phyloP scores from a whole-genome alignment of 2,888 invertebrate species.

The Yponomeuta evonymella region DNA sequence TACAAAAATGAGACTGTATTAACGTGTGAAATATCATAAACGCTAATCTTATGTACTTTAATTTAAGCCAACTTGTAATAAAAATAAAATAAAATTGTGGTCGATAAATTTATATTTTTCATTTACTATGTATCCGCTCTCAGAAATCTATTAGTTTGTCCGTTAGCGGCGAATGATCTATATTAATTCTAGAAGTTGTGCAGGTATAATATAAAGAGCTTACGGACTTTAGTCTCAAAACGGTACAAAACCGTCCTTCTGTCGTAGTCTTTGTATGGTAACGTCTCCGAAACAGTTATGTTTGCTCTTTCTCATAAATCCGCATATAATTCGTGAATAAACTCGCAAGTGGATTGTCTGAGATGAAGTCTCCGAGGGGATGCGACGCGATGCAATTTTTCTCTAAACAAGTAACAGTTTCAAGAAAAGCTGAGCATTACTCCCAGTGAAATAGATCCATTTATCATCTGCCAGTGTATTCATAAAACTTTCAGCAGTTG shows the following conservation, averaged over 20 bases:
- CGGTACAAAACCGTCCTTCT: not conserved
- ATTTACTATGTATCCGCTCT: no score
- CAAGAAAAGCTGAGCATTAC: not conserved
- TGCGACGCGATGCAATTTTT: conserved; percentile 1
- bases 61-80: no score
- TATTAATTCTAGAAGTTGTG: no score
- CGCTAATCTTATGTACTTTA: no score
- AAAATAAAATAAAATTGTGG: no score
- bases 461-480: not conserved
- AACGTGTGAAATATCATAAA: no score
- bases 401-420: conserved; percentile 1
- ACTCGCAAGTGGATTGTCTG: conserved; percentile 2
- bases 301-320: not conserved
- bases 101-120: no score
- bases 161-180: no score
- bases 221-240: not conserved
- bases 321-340: conserved; percentile 1
- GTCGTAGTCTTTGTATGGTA: not conserved
- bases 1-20: no score
- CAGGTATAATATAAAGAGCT: no score
- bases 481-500: not conserved
- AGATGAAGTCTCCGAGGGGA: not conserved
- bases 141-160: no score
- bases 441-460: not conserved
- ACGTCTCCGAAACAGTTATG: not conserved